Conservation (phyloP, 2,888 invertebrate species). For the Acronicta psi region DNA sequence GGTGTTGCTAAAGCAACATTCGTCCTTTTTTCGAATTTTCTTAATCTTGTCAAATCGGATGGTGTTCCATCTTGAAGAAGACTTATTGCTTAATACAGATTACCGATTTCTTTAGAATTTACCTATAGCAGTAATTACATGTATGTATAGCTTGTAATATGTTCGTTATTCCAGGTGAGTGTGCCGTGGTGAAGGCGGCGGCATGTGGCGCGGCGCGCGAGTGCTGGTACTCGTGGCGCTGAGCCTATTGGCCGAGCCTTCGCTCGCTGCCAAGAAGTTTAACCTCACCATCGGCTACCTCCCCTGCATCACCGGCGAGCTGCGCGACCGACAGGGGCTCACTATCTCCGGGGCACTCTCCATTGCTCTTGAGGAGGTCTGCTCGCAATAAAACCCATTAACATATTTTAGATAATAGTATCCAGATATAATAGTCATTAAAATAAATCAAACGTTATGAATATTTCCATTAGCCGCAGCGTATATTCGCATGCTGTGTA, state of each 20-base stretch:
- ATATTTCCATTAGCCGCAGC: constrained; percentile 57
- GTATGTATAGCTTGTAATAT: background rate
- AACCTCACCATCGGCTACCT: constrained; percentile 95
- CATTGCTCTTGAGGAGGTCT: constrained; percentile 95
- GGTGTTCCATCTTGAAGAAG: too few species aligned
- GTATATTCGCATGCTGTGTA: constrained; percentile 42
- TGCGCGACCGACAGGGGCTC: constrained; percentile 94
- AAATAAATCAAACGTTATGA: constrained; percentile 46
- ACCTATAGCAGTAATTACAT: background rate
- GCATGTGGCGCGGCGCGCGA: constrained; percentile 91
- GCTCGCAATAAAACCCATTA: constrained; percentile 18
- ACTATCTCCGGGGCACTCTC: constrained; percentile 97
- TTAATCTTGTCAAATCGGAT: too few species aligned
- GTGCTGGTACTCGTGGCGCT: constrained; percentile 91
- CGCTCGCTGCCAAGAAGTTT: constrained; percentile 83
- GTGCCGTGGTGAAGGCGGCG: constrained; percentile 86
- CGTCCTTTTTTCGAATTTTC: too few species aligned
- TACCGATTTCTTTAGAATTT: too few species aligned
- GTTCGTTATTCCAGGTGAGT: constrained; percentile 66
- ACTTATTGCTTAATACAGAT: too few species aligned
- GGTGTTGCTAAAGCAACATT: too few species aligned
- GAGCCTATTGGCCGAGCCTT: constrained; percentile 87
- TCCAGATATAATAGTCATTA: constrained; percentile 29
- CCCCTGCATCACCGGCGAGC: constrained; percentile 93
- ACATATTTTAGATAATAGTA: constrained; percentile 37